phyloP scores from a whole-genome alignment of 1,140 invertebrate species.

The Oryzaephilus surinamensis region DNA sequence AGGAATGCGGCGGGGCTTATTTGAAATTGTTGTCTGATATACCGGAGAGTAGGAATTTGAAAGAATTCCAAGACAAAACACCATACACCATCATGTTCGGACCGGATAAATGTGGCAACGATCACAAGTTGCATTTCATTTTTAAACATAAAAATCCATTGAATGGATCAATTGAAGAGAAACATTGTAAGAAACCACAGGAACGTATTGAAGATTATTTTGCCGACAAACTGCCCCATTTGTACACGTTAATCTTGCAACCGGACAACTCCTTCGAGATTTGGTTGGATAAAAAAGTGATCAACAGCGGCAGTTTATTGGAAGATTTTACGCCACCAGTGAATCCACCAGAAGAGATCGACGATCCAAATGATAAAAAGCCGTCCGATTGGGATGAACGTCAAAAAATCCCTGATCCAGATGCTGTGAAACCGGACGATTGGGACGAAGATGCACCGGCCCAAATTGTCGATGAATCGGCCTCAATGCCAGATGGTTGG shows the following conservation, averaged over 20 bases:
- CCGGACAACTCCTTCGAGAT: constrained; percentile 80
- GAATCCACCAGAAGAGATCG: constrained; percentile 91
- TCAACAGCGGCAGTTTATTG: constrained; percentile 77
- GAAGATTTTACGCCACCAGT: constrained; percentile 88
- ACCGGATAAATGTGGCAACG: constrained; percentile 96
- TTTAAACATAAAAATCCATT: constrained; percentile 92
- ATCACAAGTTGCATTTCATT: constrained; percentile 96
- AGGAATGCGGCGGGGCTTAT: constrained; percentile 98
- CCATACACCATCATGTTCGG: constrained; percentile 99
- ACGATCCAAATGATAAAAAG: constrained; percentile 83
- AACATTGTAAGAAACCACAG: constrained; percentile 83
- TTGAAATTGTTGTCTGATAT: constrained; percentile 76
- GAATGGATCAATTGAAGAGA: constrained; percentile 80
- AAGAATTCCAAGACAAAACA: constrained; percentile 88
- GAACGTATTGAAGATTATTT: constrained; percentile 80
- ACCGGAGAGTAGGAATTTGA: constrained; percentile 58
- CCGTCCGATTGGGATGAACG: constrained; percentile 95
- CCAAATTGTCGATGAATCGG: constrained; percentile 79
- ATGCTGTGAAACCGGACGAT: constrained; percentile 80
- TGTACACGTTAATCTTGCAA: constrained; percentile 81
- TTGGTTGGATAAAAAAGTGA: constrained; percentile 59
- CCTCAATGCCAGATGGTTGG: constrained; percentile 87
- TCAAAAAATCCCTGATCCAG: constrained; percentile 88
- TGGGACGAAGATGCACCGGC: constrained; percentile 92
- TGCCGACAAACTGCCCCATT: constrained; percentile 90